Evolutionary conservation across 2,888 invertebrate species (phyloP), one percentile per base, ranked within the genome.

Genomic region (Thysanoteuthis rhombus): DNA sequence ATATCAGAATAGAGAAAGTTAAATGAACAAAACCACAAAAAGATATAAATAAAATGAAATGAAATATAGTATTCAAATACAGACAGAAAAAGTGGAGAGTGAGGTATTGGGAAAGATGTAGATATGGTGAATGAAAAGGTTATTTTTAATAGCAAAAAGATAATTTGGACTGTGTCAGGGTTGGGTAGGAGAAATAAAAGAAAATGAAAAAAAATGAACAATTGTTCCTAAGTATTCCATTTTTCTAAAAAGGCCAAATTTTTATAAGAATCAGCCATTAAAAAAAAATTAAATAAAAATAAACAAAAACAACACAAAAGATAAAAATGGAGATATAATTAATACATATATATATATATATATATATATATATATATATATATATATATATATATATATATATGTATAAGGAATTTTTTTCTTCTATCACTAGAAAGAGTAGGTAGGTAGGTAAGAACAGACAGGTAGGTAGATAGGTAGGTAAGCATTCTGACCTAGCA

Each of bases 121-220:
- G 75, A 75, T 75, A 75, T 75, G n/a, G n/a, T 75, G n/a, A 32
- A 75, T 75, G 75, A n/a, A 75, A 75, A 75, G 75, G 75, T 75
- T 75, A 75, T 75, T 75, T 75, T 75, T 75, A 75, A 75, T 75
- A 75, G 75, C n/a, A 75, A 75, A 75, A 75, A 75, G 75, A 75
- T 75, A 75, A 75, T 75, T 75, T 75, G 75, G 75, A n/a, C 75
- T n/a, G n/a, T n/a, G 75, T 75, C n/a, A 75, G n/a, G 75, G n/a
- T 75, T 75, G n/a, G 75, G n/a, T 75, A 12, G 75, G 8, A 47
- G 47, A 47, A 47, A 47, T 22, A 19, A 47, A 22, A 47, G 22
- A 22, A 47, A 19, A 47, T n/a, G 2, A 10, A 12, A 75, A n/a
- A 10, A 19, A n/a, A 1, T 1, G n/a, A n/a, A n/a, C 75, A n/a